Conservation (phyloP, 1,140 invertebrate genomes). For the Oryzaephilus surinamensis region DNA sequence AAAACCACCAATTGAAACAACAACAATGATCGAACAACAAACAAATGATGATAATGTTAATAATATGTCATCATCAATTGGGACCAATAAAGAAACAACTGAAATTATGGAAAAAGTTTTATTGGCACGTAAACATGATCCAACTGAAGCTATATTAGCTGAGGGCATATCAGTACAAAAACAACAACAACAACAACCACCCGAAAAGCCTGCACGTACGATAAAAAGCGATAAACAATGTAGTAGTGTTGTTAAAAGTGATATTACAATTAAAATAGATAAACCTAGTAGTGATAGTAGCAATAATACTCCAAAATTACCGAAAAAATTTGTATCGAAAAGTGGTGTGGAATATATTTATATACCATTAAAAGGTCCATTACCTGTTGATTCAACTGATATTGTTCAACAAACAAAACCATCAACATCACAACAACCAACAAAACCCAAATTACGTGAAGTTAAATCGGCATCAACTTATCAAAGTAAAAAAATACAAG, state of each 20-base stretch:
- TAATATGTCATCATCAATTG: too few species aligned
- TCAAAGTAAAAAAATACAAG: constrained; percentile 5
- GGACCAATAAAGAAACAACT: constrained; percentile 42
- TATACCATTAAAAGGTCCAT: constrained; percentile 34
- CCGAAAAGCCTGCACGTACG: constrained; percentile 17
- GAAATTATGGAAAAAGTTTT: constrained; percentile 55
- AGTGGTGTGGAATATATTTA: constrained; percentile 35
- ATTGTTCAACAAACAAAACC: constrained; percentile 1
- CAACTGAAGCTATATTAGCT: constrained; percentile 43
- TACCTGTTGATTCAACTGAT: constrained; percentile 23
- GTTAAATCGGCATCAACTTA: constrained; percentile 11
- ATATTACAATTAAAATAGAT: constrained; percentile 25
- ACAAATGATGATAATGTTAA: too few species aligned
- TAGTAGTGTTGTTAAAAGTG: constrained; percentile 19
- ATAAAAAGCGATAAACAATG: constrained; percentile 10
- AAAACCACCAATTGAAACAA: constrained; percentile 47
- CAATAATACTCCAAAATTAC: constrained; percentile 14
- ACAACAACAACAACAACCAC: constrained; percentile 7
- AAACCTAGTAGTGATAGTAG: constrained; percentile 15
- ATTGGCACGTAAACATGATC: constrained; percentile 46
- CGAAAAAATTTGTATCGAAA: constrained; percentile 25
- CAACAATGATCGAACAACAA: constrained; percentile 25
- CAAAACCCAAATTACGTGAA: constrained; percentile 12
- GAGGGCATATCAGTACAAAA: constrained; percentile 38
- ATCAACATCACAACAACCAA: not conserved